Percentiles rank a stretch among this genome's conserved stretches.
Conservation (phyloP, 2,797 vertebrate genomes). For the Agapornis canus region DNA sequence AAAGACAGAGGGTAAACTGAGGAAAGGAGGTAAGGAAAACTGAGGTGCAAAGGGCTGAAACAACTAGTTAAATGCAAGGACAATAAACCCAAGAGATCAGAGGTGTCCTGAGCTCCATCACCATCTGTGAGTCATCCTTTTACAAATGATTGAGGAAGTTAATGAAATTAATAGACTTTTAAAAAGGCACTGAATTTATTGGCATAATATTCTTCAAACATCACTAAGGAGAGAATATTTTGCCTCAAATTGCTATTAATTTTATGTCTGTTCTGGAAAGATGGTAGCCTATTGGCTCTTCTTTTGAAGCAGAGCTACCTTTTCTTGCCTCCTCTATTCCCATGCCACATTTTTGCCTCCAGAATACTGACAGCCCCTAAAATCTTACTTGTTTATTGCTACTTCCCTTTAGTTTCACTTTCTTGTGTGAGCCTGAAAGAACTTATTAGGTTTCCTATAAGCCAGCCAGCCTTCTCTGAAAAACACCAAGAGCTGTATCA, state of each 20-base stretch:
- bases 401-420: not conserved
- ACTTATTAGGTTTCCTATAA: not conserved
- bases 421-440: not conserved
- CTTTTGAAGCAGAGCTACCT: not conserved
- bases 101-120: not conserved
- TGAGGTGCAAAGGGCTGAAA: not conserved
- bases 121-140: not conserved
- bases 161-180: not conserved
- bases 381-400: not conserved
- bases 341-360: not conserved
- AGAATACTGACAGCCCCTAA: not conserved
- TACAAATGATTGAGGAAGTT: not conserved
- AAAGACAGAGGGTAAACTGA: not conserved
- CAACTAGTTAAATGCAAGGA: not conserved
- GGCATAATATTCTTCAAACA: not conserved
- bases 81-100: not conserved
- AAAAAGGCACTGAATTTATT: not conserved
- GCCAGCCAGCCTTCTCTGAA: not conserved
- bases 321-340: not conserved
- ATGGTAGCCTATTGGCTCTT: not conserved
- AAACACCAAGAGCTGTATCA: not conserved
- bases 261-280: not conserved
- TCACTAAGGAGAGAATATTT: not conserved
- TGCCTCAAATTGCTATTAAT: not conserved
- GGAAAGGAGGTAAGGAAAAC: not conserved